phyloP scores from a whole-genome alignment of 2,113 vertebrate species.

The Prietella phreatophila region DNA sequence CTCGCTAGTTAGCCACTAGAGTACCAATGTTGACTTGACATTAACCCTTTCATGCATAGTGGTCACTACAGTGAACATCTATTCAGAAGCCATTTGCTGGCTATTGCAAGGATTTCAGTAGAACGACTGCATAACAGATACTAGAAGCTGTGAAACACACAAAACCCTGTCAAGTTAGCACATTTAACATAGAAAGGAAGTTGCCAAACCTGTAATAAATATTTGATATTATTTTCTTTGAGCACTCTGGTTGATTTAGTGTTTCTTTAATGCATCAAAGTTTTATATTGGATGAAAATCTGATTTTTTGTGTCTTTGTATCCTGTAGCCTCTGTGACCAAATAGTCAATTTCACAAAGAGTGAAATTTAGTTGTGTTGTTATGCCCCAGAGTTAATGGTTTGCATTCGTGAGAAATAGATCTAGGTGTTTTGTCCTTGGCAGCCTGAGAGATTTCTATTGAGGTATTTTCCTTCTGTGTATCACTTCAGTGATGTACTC shows the following conservation, averaged over 20 bases:
- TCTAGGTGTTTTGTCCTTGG: not conserved
- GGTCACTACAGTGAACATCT: no score
- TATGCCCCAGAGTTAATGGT: not conserved
- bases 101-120: no score
- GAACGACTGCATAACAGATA: no score
- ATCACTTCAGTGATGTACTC: constrained; percentile 7
- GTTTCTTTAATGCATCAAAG: not conserved
- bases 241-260: not conserved
- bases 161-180: no score
- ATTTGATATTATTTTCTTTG: not conserved
- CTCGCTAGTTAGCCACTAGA: not conserved
- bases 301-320: not conserved
- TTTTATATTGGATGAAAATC: not conserved
- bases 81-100: no score
- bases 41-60: not conserved
- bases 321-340: not conserved
- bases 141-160: not conserved
- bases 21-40: not conserved
- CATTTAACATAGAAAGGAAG: no score
- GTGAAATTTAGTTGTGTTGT: not conserved
- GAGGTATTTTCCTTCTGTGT: constrained; percentile 1
- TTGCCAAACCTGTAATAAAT: not conserved
- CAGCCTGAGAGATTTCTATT: not conserved
- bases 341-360: not conserved
- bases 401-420: not conserved